Evolutionary conservation across 2,888 invertebrate genomes (phyloP).

Genomic region (Drosophila pegasa): DNA sequence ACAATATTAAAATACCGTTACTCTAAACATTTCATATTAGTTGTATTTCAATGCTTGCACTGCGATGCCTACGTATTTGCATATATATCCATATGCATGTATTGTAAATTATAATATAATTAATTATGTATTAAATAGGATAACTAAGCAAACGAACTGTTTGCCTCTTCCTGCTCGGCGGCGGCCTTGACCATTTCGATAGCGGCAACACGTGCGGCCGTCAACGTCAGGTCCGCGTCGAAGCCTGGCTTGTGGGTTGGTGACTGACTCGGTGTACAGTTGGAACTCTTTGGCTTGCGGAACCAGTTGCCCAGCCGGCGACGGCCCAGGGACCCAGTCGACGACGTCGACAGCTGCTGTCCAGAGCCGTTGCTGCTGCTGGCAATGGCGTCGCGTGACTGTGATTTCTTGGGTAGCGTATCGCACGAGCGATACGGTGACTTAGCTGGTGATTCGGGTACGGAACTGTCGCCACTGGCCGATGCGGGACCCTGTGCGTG

Average conservation of each 20-base stretch:
- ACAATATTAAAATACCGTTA: slow-evolving; percentile 39
- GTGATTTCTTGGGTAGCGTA: slow-evolving; percentile 77
- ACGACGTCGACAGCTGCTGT: slow-evolving; percentile 57
- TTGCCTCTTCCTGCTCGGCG: slow-evolving; percentile 44
- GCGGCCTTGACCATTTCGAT: slow-evolving; percentile 62
- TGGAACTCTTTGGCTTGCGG: slow-evolving; percentile 84
- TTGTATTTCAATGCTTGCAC: slow-evolving; percentile 10
- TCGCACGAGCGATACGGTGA: slow-evolving; percentile 76
- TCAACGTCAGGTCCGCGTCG: slow-evolving; percentile 67
- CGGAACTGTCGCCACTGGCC: slow-evolving; percentile 77
- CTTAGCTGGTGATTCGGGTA: slow-evolving; percentile 82
- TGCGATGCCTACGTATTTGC: slow-evolving; percentile 8
- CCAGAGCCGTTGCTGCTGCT: slow-evolving; percentile 38
- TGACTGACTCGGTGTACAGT: slow-evolving; percentile 85
- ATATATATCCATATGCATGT: slow-evolving; percentile 29
- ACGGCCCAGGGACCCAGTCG: slow-evolving; percentile 84
- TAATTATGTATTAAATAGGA: slow-evolving; percentile 9
- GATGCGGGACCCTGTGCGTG: slow-evolving; percentile 52
- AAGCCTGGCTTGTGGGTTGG: slow-evolving; percentile 84
- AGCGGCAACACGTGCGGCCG: slow-evolving; percentile 69
- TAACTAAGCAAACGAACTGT: slow-evolving; percentile 53
- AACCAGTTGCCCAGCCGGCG: slow-evolving; percentile 85
- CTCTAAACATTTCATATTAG: slow-evolving; percentile 46
- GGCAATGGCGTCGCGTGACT: slow-evolving; percentile 63
- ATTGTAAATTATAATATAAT: slow-evolving; percentile 12